Evolutionary conservation across 2,113 vertebrate genomes (phyloP).

Genomic region (Trochalopteron elliotii): DNA sequence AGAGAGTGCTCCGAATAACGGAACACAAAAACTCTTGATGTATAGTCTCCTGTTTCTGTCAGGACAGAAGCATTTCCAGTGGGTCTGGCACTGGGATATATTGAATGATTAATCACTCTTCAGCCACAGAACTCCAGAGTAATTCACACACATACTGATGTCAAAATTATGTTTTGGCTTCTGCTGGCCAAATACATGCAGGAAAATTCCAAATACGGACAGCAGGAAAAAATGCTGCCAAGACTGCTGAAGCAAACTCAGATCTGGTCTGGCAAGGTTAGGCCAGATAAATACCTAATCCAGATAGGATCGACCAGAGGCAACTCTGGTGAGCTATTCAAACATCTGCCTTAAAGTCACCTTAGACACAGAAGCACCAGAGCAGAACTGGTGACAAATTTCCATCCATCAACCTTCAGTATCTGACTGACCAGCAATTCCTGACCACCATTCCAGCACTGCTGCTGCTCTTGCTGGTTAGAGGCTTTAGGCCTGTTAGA

Average conservation of each 20-base stretch:
- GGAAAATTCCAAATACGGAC: neutral
- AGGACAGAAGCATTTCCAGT: neutral
- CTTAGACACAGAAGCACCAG: neutral
- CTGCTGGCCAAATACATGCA: neutral
- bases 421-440: neutral
- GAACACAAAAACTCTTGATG: neutral
- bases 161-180: neutral
- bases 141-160: neutral
- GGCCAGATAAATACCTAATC: neutral
- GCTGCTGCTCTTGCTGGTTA: neutral
- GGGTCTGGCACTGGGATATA: neutral
- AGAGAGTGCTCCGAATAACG: neutral
- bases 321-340: neutral
- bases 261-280: neutral
- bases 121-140: neutral
- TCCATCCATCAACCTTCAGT: neutral
- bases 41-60: neutral
- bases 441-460: neutral
- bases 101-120: neutral
- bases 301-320: neutral
- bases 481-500: neutral
- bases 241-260: neutral
- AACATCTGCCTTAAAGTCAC: neutral
- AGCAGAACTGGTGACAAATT: neutral
- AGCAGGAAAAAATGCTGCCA: neutral